A percentile compares a stretch with the other conserved stretches of the same genome.
Conservation (phyloP, 2,888 invertebrate species). For the Charanyca ferruginea region DNA sequence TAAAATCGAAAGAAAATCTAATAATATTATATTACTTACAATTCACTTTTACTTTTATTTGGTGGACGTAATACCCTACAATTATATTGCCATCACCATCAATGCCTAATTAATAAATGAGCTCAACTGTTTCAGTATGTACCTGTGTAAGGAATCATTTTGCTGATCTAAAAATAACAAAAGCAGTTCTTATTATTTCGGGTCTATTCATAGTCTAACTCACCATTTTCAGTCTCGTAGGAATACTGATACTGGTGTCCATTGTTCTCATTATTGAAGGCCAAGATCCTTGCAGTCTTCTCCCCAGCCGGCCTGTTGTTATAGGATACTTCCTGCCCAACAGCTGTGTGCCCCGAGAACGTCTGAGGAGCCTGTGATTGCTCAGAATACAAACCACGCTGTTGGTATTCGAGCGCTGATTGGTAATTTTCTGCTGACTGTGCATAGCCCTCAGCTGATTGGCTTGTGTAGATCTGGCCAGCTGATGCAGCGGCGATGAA, state of each 20-base stretch:
- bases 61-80: too few relatives aligned
- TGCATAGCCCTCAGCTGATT: constrained; percentile 68
- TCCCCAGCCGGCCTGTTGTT: constrained; percentile 66
- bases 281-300: constrained; percentile 77
- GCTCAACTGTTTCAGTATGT: too few relatives aligned
- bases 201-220: too few relatives aligned
- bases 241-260: constrained; percentile 84
- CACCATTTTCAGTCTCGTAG: constrained; percentile 93
- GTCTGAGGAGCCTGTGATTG: constrained; percentile 69
- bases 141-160: too few relatives aligned
- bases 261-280: constrained; percentile 74
- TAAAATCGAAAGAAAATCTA: too few relatives aligned
- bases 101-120: too few relatives aligned
- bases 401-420: constrained; percentile 75
- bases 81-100: too few relatives aligned
- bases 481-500: constrained; percentile 79
- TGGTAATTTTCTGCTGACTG: constrained; percentile 78
- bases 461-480: constrained; percentile 72
- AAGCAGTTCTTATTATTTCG: neutral
- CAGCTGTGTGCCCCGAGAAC: constrained; percentile 55
- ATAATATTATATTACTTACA: too few relatives aligned
- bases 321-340: constrained; percentile 51
- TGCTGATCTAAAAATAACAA: too few relatives aligned
- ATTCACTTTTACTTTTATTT: too few relatives aligned
- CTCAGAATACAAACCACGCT: constrained; percentile 71